phyloP scores from a whole-genome alignment of 1,140 invertebrate species.

The Globodera ellingtonae region DNA sequence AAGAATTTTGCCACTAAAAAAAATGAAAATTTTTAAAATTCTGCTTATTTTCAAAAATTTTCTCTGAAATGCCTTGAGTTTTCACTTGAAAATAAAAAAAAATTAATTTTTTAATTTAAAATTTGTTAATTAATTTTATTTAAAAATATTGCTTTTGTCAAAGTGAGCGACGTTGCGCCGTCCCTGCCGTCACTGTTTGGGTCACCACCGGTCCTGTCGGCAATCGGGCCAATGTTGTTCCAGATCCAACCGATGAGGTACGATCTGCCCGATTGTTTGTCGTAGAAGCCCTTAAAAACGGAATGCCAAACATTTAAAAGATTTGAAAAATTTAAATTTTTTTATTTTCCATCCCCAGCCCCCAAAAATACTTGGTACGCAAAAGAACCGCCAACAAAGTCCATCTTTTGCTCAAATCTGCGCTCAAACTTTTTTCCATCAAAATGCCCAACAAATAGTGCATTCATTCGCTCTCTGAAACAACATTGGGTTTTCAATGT shows the following conservation, averaged over 20 bases:
- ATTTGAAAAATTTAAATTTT: too few relatives aligned
- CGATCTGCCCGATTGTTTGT: background rate
- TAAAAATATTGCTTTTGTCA: background rate
- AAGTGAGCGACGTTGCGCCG: background rate
- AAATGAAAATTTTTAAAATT: too few relatives aligned
- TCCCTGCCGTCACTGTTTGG: too few relatives aligned
- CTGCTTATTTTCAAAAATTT: too few relatives aligned
- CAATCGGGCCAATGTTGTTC: background rate
- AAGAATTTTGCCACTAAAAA: too few relatives aligned
- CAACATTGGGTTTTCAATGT: background rate
- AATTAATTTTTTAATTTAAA: too few relatives aligned
- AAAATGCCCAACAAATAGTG: constrained; percentile 8
- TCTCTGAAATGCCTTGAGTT: too few relatives aligned
- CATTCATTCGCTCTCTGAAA: background rate
- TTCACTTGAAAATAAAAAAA: too few relatives aligned
- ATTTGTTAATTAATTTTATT: too few relatives aligned
- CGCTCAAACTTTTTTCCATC: background rate
- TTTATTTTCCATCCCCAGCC: too few relatives aligned
- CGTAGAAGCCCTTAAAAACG: background rate
- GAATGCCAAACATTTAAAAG: too few relatives aligned
- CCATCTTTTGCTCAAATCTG: constrained; percentile 8
- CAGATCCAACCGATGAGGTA: background rate
- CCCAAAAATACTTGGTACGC: background rate
- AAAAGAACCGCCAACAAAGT: constrained; percentile 21
- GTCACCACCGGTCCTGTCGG: too few relatives aligned